phyloP scores from a whole-genome alignment of 92 coral and sea anemone species.

The Desmophyllum pertusum region DNA sequence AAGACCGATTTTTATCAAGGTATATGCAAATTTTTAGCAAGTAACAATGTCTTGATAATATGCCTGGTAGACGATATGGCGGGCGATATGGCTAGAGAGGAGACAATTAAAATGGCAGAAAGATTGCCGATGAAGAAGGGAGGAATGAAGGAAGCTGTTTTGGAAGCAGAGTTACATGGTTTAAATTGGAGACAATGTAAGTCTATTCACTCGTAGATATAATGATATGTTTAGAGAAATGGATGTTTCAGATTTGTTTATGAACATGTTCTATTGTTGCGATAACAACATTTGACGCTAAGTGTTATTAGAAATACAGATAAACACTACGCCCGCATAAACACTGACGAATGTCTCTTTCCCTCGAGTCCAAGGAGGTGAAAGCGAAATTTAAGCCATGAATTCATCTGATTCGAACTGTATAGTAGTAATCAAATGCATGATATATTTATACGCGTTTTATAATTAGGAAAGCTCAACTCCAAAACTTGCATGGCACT shows the following conservation, averaged over 20 bases:
- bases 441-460: neutral
- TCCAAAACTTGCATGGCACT: neutral
- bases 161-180: neutral
- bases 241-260: neutral
- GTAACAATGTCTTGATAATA: neutral
- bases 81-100: neutral
- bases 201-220: neutral
- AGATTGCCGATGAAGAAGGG: neutral
- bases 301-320: neutral
- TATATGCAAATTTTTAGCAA: constrained; percentile 19
- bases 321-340: too few relatives aligned
- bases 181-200: constrained; percentile 1
- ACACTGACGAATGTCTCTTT: neutral
- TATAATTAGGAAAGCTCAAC: neutral
- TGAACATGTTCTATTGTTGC: neutral
- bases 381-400: neutral
- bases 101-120: neutral
- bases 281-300: neutral
- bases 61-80: neutral
- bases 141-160: neutral
- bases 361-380: neutral
- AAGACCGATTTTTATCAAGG: constrained; percentile 7
- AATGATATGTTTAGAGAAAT: neutral
- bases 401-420: neutral
- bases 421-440: neutral